Conservation (phyloP, 2,888 invertebrate genomes). For the Terebella lapidaria region DNA sequence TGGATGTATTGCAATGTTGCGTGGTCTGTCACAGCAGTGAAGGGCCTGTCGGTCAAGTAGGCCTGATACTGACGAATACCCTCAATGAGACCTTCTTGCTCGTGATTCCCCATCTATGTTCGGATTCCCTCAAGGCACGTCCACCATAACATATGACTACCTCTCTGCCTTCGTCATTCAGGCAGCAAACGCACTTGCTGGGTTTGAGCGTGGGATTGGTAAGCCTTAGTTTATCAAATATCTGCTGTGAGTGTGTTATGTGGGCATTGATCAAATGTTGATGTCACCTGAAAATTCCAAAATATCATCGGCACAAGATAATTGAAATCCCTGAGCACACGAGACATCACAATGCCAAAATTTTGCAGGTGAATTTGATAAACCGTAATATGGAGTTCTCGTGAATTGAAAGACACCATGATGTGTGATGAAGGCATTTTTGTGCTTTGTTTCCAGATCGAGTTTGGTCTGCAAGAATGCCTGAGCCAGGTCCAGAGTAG, state of each 20-base stretch:
- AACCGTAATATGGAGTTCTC: background rate
- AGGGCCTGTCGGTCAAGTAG: slow-evolving; percentile 22
- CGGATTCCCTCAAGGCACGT: slow-evolving; percentile 14
- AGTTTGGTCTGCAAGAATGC: background rate
- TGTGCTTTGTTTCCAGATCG: background rate
- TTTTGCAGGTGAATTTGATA: background rate
- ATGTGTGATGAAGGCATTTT: slow-evolving; percentile 1
- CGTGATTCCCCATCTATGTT: slow-evolving; percentile 20
- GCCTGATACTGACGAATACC: slow-evolving; percentile 22
- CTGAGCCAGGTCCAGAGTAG: background rate
- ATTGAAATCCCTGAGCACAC: background rate
- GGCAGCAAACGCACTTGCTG: background rate
- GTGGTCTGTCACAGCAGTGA: slow-evolving; percentile 26
- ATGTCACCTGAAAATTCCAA: background rate
- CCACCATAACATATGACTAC: slow-evolving; percentile 25
- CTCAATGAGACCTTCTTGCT: slow-evolving; percentile 26
- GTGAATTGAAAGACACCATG: slow-evolving; percentile 1
- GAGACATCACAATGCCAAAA: background rate
- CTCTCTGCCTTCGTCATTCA: slow-evolving; percentile 16
- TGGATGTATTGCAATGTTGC: slow-evolving; percentile 22
- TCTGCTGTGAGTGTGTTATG: background rate
- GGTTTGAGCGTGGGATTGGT: background rate
- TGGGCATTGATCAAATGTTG: too few species aligned
- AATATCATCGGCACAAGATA: background rate
- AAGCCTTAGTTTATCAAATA: background rate